Evolutionary conservation across 2,113 vertebrate genomes (phyloP).

Genomic region (Catagonus wagneri): DNA sequence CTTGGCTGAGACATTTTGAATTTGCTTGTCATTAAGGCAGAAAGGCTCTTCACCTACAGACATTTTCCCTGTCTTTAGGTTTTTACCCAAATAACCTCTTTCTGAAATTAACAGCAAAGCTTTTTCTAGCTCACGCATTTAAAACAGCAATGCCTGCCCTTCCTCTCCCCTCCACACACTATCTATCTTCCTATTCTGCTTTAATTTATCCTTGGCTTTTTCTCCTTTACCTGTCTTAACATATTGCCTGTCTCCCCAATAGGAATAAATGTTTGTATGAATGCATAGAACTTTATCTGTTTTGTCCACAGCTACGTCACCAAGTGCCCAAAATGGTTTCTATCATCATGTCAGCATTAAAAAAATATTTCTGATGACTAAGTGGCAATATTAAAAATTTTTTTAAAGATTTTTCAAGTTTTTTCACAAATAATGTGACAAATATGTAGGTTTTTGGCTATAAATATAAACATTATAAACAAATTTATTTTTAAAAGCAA

Average conservation of each 20-base stretch:
- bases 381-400: not conserved
- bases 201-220: not conserved
- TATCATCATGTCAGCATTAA: not conserved
- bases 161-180: not conserved
- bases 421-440: not conserved
- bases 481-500: not conserved
- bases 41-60: not conserved
- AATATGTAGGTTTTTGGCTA: not conserved
- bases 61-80: not conserved
- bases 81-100: not conserved
- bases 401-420: conserved; percentile 16
- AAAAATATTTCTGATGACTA: not conserved
- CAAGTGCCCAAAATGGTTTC: not conserved
- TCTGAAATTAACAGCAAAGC: not conserved
- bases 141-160: not conserved
- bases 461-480: not conserved
- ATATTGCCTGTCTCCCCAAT: not conserved
- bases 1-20: not conserved
- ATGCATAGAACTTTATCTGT: not conserved
- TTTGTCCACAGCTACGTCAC: not conserved
- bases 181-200: not conserved
- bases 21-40: not conserved
- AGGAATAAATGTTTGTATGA: not conserved
- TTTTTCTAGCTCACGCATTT: not conserved
- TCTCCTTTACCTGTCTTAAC: not conserved